Evolutionary conservation across 2,888 invertebrate genomes (phyloP).

Genomic region (Synergus japonicus): DNA sequence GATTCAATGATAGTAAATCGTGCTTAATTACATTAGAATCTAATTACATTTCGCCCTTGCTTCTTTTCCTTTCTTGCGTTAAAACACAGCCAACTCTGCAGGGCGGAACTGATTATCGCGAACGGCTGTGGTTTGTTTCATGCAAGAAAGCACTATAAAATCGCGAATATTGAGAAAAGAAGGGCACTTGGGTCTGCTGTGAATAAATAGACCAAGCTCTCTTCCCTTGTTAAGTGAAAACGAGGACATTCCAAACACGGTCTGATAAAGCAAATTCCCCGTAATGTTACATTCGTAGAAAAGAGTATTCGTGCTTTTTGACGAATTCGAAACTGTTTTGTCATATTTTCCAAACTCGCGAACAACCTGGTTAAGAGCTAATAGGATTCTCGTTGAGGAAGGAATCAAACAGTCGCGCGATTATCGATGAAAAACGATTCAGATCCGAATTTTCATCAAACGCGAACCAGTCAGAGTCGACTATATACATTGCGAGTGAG

Average conservation of each 20-base stretch:
- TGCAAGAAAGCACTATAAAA: constrained; percentile 9
- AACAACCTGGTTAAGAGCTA: constrained; percentile 19
- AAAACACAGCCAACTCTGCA: background rate
- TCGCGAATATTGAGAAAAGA: background rate
- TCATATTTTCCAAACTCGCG: background rate
- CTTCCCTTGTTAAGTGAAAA: constrained; percentile 14
- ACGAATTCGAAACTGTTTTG: constrained; percentile 8
- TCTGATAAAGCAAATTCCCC: constrained; percentile 14
- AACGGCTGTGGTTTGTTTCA: background rate
- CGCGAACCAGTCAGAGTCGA: constrained; percentile 2
- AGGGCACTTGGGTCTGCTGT: background rate
- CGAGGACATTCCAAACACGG: constrained; percentile 3
- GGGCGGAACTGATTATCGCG: background rate
- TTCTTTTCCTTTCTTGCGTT: background rate
- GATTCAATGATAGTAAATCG: background rate
- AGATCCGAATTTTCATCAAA: constrained; percentile 33
- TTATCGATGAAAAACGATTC: constrained; percentile 31
- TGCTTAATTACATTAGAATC: constrained; percentile 26
- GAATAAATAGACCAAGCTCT: background rate
- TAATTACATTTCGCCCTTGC: constrained; percentile 10
- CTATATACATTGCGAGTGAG: constrained; percentile 27
- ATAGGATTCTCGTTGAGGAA: constrained; percentile 1
- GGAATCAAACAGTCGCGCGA: constrained; percentile 19
- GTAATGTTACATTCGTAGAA: background rate
- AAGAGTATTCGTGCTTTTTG: background rate